Evolutionary conservation across 2,113 vertebrate genomes (phyloP).

Genomic region (Saguinus imperator): DNA sequence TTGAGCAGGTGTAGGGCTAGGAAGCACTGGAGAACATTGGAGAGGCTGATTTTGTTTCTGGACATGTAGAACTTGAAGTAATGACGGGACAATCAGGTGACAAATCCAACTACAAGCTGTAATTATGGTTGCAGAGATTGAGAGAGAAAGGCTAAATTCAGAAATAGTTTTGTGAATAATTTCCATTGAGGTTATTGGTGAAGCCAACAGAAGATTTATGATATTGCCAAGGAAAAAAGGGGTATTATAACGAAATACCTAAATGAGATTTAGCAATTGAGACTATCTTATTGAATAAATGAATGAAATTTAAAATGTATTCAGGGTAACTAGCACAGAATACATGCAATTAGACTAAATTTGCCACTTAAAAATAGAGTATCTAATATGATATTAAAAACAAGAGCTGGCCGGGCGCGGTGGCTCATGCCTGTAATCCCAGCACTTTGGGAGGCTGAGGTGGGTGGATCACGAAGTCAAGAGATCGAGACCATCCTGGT

Average conservation of each 20-base stretch:
- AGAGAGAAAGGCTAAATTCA: background rate
- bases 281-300: background rate
- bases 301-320: background rate
- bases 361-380: background rate
- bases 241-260: background rate
- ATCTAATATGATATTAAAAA: background rate
- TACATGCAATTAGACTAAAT: background rate
- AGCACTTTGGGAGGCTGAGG: too few species aligned
- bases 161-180: background rate
- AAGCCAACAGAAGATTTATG: background rate
- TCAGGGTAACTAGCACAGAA: background rate
- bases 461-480: too few species aligned
- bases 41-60: background rate
- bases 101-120: background rate
- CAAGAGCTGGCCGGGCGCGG: background rate
- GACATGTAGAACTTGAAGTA: background rate
- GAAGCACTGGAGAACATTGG: background rate
- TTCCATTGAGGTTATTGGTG: background rate
- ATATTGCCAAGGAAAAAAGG: background rate
- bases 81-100: background rate
- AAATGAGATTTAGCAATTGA: background rate
- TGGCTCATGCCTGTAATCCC: too few species aligned
- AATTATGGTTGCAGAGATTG: background rate
- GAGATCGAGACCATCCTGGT: too few species aligned
- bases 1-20: background rate